phyloP scores from a whole-genome alignment of 2,888 invertebrate species.

The Melangyna quadrimaculata region DNA sequence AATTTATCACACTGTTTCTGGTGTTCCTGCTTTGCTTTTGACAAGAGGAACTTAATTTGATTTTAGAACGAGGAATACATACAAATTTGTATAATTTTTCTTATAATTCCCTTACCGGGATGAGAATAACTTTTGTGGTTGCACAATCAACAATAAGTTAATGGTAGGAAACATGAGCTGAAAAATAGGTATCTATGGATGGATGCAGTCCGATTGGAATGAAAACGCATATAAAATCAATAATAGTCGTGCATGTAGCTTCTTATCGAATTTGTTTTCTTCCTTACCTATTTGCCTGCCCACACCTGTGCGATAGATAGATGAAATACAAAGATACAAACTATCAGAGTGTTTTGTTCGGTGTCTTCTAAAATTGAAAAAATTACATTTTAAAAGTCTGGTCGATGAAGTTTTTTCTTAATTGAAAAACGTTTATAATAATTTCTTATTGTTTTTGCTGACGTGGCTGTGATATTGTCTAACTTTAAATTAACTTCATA shows the following conservation, averaged over 20 bases:
- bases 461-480: not conserved
- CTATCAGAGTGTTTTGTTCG: not conserved
- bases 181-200: conserved; percentile 6
- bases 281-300: not conserved
- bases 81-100: not conserved
- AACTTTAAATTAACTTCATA: too few species aligned
- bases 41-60: not conserved
- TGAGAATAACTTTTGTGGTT: not conserved
- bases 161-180: too few species aligned
- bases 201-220: not conserved
- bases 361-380: not conserved
- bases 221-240: conserved; percentile 53
- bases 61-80: not conserved
- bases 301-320: conserved; percentile 11
- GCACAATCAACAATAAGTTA: not conserved
- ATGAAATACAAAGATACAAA: not conserved
- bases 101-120: not conserved
- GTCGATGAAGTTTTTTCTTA: conserved; percentile 29
- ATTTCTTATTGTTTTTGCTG: too few species aligned
- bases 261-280: conserved; percentile 43
- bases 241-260: conserved; percentile 20
- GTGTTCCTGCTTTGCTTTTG: not conserved
- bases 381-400: not conserved
- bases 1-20: conserved; percentile 22
- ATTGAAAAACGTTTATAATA: too few species aligned